Evolutionary conservation across 2,797 vertebrate species (phyloP), one percentile per base, ranked within the genome.

Genomic region (Pangasius djambal): DNA sequence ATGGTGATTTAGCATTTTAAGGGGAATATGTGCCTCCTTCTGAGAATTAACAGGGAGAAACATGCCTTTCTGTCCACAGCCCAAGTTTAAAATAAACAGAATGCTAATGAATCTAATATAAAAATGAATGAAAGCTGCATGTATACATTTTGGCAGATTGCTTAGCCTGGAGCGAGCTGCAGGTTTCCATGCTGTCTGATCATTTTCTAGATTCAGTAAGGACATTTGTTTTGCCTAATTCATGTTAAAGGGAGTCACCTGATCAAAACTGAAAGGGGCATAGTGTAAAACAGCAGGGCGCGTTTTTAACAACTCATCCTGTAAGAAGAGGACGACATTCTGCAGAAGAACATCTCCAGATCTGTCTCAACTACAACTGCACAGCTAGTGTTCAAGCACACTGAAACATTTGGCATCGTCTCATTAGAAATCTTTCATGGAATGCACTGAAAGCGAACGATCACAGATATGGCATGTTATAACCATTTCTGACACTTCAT

Each of bases 91-190:
- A 97, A 96, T 94, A 97, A 97, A 95, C 94, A 96, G 95, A 96
- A 96, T 69, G 86, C 94, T 97, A 97, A 96, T 93, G 95, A 95
- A 96, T 96, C 95, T 92, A 96, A 96, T 96, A 92, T 93, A 95
- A 96, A 95, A 95, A 90, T 96, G 95, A 96, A 94, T 96, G 95
- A 97, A 96, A 95, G 96, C 95, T 96, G 94, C 94, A 96, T 94
- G 94, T 95, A 96, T 96, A 95, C 94, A 92, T 94, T 93, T 91
- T 96, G 96, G 95, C 96, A 96, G 94, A 93, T 93, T 94, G 93
- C 94, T 95, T 94, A 94, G 96, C 95, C 95, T 94, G 94, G 89
- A 95, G 96, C 94, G 93, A 91, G 93, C 93, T 95, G 94, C 83
- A 93, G 94, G 95, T 96, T 95, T 94, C 79, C 86, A 44, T 93